phyloP scores from a whole-genome alignment of 2,888 invertebrate genomes.

The Orthonychiurus folsomi region DNA sequence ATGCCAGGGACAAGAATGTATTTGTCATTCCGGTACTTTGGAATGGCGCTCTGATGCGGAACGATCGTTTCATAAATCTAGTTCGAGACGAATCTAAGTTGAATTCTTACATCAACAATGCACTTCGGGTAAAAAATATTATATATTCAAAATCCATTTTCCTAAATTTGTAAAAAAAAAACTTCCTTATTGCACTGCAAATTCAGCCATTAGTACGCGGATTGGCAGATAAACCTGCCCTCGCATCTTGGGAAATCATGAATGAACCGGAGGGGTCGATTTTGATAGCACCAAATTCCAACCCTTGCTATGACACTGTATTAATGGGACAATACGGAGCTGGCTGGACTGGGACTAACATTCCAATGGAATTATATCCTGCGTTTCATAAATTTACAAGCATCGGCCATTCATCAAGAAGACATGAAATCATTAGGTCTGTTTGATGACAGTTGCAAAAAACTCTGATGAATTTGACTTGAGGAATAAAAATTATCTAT shows the following conservation, averaged over 20 bases:
- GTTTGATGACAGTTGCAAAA: too few species aligned
- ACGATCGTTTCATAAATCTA: slow-evolving; percentile 38
- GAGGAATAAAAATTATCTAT: too few species aligned
- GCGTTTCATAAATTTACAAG: slow-evolving; percentile 39
- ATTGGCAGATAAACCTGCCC: slow-evolving; percentile 38
- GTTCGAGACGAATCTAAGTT: slow-evolving; percentile 40
- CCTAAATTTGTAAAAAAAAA: too few species aligned
- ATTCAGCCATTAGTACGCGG: slow-evolving; percentile 37
- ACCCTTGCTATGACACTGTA: slow-evolving; percentile 40
- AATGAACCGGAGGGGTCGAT: slow-evolving; percentile 42
- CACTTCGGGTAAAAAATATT: slow-evolving; percentile 32
- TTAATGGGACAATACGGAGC: slow-evolving; percentile 37
- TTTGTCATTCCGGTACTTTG: slow-evolving; percentile 41
- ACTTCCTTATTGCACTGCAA: too few species aligned
- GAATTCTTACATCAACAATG: slow-evolving; percentile 40
- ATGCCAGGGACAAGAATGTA: slow-evolving; percentile 36
- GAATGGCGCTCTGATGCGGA: slow-evolving; percentile 41
- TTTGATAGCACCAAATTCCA: slow-evolving; percentile 24
- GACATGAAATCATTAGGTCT: too few species aligned
- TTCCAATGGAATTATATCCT: slow-evolving; percentile 37
- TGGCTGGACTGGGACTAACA: slow-evolving; percentile 37
- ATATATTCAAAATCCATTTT: too few species aligned
- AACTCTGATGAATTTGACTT: too few species aligned
- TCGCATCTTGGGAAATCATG: slow-evolving; percentile 41
- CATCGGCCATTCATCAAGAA: slow-evolving; percentile 35